Percentiles rank a stretch among this genome's conserved stretches.
phyloP scores from a whole-genome alignment of 2,888 invertebrate species.

The Nudaria mundana region DNA sequence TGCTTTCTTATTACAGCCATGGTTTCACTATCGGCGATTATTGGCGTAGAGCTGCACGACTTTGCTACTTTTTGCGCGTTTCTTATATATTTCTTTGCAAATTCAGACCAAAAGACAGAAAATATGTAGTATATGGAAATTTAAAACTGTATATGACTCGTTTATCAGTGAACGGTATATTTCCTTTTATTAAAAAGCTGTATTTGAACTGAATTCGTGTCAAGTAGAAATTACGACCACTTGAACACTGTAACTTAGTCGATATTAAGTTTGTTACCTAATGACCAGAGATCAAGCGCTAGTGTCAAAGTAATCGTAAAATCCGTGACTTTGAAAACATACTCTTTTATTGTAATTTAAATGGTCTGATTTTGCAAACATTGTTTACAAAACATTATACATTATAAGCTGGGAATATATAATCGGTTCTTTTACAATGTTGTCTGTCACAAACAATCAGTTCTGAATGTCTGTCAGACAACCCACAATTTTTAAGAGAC shows the following conservation, averaged over 20 bases:
- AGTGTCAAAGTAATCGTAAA: too few species aligned
- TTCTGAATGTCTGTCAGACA: not conserved
- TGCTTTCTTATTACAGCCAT: not conserved
- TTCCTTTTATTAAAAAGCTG: too few species aligned
- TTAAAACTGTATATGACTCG: not conserved
- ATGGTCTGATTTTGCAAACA: not conserved
- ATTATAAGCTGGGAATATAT: too few species aligned
- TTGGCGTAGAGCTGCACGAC: not conserved
- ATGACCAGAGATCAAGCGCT: too few species aligned
- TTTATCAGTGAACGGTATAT: not conserved
- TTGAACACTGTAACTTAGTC: too few species aligned
- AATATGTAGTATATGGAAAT: not conserved
- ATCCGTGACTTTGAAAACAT: too few species aligned
- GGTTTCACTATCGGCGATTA: not conserved
- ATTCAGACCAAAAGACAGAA: not conserved
- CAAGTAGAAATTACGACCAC: too few species aligned
- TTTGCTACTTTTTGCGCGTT: not conserved
- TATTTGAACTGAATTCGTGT: too few species aligned
- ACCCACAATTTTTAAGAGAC: not conserved
- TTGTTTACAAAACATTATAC: too few species aligned
- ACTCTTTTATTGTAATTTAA: too few species aligned
- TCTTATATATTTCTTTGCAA: not conserved
- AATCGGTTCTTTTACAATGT: not conserved
- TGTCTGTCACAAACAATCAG: not conserved
- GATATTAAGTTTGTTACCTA: too few species aligned